A percentile compares a stretch with the other conserved stretches of the same genome.
These are phyloP conservation scores for Astyanax mexicanus DNA, from an alignment of 2,797 vertebrate species.

Conservation along the genomic window DNA sequence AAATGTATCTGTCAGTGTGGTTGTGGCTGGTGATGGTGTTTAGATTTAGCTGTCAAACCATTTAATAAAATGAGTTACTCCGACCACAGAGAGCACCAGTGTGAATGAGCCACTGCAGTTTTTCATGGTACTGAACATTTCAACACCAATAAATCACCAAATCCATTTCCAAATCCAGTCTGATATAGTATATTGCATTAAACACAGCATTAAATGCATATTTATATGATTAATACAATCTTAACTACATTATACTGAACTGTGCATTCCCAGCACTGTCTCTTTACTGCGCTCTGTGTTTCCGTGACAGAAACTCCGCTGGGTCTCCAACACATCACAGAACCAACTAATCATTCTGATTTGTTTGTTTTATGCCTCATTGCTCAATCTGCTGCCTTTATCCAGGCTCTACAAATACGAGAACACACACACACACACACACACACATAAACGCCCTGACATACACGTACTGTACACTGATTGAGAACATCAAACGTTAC, in stretches of 20 bases:
- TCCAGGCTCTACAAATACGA: slow-evolving; percentile 41
- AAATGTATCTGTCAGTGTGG: too few relatives aligned
- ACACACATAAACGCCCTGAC: neutral
- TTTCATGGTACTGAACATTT: neutral
- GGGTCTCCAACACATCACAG: neutral
- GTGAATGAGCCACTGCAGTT: neutral
- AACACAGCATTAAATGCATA: neutral
- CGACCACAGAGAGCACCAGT: neutral
- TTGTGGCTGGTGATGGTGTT: neutral
- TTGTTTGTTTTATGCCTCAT: slow-evolving; percentile 66
- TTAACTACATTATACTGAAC: neutral
- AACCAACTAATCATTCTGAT: slow-evolving; percentile 54
- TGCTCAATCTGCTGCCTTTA: slow-evolving; percentile 51
- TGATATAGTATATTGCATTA: neutral
- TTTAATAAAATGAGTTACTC: neutral
- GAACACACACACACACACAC: slow-evolving; percentile 56
- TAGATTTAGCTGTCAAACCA: neutral
- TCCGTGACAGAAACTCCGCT: neutral
- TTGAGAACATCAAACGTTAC: too few relatives aligned
- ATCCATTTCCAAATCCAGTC: neutral
- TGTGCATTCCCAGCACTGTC: neutral
- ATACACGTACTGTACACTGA: too few relatives aligned
- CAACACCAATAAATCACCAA: neutral
- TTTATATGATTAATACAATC: neutral
- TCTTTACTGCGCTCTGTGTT: neutral